Base-by-base conservation (phyloP, 2,888 invertebrate genomes). In the Branchipolynoe longqiensis region DNA sequence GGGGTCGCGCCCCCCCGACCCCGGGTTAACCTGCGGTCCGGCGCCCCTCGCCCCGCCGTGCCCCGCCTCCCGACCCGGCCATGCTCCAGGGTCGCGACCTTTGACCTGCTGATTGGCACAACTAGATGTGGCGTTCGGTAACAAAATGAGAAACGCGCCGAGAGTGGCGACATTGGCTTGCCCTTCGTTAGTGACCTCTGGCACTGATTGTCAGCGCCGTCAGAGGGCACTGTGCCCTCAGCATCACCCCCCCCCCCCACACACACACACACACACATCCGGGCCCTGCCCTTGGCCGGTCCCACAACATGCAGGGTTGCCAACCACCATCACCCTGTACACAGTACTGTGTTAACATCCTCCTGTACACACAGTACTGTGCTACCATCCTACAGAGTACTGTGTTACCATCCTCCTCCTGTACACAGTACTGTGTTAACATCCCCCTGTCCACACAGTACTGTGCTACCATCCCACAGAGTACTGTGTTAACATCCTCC, bases 121-220 rank as follows among this genome's bases (percentile, higher is more conserved):
- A 41, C 78, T 78, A 40, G 78, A 78, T 78, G 78, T 78, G 78
- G 3, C 78, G 48, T 78, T 78, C 78, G 78, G 78, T 78, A 78
- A 78, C 78, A 41, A 78, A 78, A 78, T 78, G 78, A 78, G 78
- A 78, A 78, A 40, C 48, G 54, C 48, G 48, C 48, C 78, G n/a
- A 31, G 41, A 54, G 25, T 78, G 25, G 78, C n/a, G 78, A 78
- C 48, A 48, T 78, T 78, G 48, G 28, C 22, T 78, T 78, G 48
- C 25, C 78, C 78, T 78, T 78, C 78, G 78, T 41, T 78, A 78
- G 78, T 41, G 78, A 78, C 78, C 78, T 78, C 78, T 78, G 78
- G 78, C 78, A 78, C 78, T 78, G 78, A 78, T 78, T 78, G 78
- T 78, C 78, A 48, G 78, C 54, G 25, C 41, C 25, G 62, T 31